phyloP scores from a whole-genome alignment of 2,113 vertebrate genomes.

The Spilogale gracilis region DNA sequence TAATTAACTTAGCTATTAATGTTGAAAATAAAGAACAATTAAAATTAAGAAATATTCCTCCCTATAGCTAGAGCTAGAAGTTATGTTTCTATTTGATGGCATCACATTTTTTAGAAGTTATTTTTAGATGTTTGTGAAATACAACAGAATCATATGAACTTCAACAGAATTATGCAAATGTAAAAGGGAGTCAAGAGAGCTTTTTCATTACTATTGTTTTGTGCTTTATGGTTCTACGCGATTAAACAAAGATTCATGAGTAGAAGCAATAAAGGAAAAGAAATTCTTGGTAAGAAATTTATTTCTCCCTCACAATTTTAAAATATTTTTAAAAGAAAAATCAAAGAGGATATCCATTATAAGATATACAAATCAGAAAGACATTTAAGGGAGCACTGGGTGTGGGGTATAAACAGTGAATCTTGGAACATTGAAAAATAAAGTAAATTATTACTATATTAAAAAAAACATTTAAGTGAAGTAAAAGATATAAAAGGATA shows the following conservation, averaged over 20 bases:
- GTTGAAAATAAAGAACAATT: constrained; percentile 60
- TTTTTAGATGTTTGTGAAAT: constrained; percentile 55
- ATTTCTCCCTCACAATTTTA: constrained; percentile 49
- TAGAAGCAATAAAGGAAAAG: constrained; percentile 41
- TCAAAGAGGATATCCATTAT: neutral
- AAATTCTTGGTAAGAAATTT: constrained; percentile 27
- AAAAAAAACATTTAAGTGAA: neutral
- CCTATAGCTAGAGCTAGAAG: constrained; percentile 29
- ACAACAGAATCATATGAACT: neutral
- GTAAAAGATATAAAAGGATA: neutral
- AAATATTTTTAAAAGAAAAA: constrained; percentile 48
- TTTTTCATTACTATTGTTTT: constrained; percentile 56
- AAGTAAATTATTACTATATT: too few species aligned
- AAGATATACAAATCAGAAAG: neutral
- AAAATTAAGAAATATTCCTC: constrained; percentile 60
- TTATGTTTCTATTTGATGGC: constrained; percentile 25
- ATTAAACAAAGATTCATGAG: constrained; percentile 47
- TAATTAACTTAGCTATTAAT: constrained; percentile 65
- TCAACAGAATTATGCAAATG: neutral
- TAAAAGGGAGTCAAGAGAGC: neutral
- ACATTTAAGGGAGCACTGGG: neutral
- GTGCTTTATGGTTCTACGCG: constrained; percentile 41
- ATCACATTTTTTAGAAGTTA: constrained; percentile 53
- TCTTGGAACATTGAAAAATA: too few species aligned
- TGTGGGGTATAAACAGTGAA: too few species aligned